phyloP scores from a whole-genome alignment of 2,888 invertebrate genomes.

The Eutolmus rufibarbis region DNA sequence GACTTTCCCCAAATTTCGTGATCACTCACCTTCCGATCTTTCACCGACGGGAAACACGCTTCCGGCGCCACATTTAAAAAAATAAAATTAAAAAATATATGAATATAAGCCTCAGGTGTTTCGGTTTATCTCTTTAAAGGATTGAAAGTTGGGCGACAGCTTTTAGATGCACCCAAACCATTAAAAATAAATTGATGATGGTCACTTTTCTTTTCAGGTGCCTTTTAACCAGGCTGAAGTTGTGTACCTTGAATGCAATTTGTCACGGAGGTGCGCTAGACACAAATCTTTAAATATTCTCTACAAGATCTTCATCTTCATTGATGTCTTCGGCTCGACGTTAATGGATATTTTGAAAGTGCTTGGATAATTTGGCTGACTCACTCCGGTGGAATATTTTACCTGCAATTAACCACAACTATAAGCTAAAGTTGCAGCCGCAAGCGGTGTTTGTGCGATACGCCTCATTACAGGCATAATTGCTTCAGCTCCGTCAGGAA shows the following conservation, averaged over 20 bases:
- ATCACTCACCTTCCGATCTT: slow-evolving; percentile 30
- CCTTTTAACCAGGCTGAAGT: background rate
- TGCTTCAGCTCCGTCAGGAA: background rate
- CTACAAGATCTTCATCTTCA: background rate
- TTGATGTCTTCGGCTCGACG: background rate
- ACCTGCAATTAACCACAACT: background rate
- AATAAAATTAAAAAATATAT: background rate
- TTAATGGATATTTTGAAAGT: background rate
- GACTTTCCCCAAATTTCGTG: slow-evolving; percentile 32
- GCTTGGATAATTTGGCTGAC: background rate
- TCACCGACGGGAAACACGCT: background rate
- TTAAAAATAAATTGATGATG: background rate
- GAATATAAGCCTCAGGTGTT: background rate
- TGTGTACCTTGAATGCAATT: background rate
- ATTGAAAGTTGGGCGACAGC: background rate
- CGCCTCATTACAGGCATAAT: slow-evolving; percentile 13
- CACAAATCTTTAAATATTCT: background rate
- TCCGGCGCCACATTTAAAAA: background rate
- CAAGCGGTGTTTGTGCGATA: background rate
- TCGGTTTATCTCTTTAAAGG: background rate
- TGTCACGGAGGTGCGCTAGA: background rate
- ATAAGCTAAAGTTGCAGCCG: background rate
- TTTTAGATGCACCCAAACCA: background rate
- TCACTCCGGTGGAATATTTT: background rate
- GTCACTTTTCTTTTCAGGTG: background rate